These are phyloP conservation scores for Cerceris rybyensis DNA, from an alignment of 2,888 invertebrate species.

Conservation along the genomic window DNA sequence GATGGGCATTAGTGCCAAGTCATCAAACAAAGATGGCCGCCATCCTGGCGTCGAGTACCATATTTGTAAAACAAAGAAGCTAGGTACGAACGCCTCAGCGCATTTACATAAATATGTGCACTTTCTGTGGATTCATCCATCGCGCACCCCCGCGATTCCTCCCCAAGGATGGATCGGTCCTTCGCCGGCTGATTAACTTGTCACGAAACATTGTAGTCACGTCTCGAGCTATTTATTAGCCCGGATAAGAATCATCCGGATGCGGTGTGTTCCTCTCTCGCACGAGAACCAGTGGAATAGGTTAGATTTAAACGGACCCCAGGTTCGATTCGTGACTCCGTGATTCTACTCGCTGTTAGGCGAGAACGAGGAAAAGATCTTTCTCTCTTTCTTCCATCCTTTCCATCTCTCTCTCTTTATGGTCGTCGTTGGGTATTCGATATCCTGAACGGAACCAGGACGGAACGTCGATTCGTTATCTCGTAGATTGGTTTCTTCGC, in stretches of 20 bases:
- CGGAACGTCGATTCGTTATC: slow-evolving; percentile 58
- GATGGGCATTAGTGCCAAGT: slow-evolving; percentile 62
- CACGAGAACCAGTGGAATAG: slow-evolving; percentile 12
- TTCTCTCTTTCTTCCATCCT: neutral
- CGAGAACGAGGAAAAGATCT: neutral
- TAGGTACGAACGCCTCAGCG: slow-evolving; percentile 26
- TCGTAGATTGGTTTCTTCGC: slow-evolving; percentile 34
- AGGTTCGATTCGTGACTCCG: slow-evolving; percentile 44
- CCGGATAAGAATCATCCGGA: slow-evolving; percentile 62
- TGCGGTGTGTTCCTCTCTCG: slow-evolving; percentile 28
- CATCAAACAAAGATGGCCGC: slow-evolving; percentile 72
- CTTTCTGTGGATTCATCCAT: slow-evolving; percentile 76
- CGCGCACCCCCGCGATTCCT: slow-evolving; percentile 52
- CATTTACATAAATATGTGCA: slow-evolving; percentile 79
- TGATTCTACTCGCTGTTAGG: slow-evolving; percentile 1
- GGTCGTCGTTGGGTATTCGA: slow-evolving; percentile 24
- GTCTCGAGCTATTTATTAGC: slow-evolving; percentile 78
- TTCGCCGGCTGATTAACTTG: slow-evolving; percentile 77
- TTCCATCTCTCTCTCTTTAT: neutral
- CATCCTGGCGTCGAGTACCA: slow-evolving; percentile 54
- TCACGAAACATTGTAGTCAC: slow-evolving; percentile 79
- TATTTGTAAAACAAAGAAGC: slow-evolving; percentile 71
- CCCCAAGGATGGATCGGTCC: slow-evolving; percentile 63
- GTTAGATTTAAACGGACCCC: slow-evolving; percentile 28
- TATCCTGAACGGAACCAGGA: slow-evolving; percentile 52